Evolutionary conservation across 2,888 invertebrate genomes (phyloP), one percentile per base, ranked within the genome.

Genomic region (Dione vanillae): DNA sequence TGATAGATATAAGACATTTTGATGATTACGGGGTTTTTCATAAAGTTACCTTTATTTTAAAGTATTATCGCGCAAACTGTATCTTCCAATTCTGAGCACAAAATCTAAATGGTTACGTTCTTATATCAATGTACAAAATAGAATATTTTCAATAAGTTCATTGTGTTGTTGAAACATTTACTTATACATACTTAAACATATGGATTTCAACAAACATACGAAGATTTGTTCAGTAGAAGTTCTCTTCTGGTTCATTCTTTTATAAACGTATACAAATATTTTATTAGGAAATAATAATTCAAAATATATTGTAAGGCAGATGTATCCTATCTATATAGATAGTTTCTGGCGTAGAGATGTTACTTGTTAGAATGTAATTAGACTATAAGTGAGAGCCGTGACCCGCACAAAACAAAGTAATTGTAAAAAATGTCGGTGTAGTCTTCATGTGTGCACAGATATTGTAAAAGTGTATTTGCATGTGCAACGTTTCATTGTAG

Each of bases 401-500:
- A 40, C 37, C 49, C 64, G 64, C 64, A 64, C 64, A 51, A 64
- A 64, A 40, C 27, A 20, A 10, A 14, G 11, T 45, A 43, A n/a
- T 11, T 35, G 61, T 61, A 61, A 61, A 45, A 14, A 27, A 43
- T 10, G 10, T 61, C 49, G 37, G 1, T 49, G n/a, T 27, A 45
- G 5, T 12, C 5, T 19, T 49, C 16, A 37, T 51, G 11, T 10
- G 10, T 64, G 5, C 40, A 14, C 14, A 20, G 19, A 40, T 8
- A 19, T 27, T 27, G 5, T 27, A 27, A 11, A 37, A 5, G 8
- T 47, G 16, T 47, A 16, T 47, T 47, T 47, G 16, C 16, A 47
- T 16, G 8, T 27, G 27, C 27, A 27, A 27, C 27, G 27, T 47
- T 47, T 16, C 16, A 16, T 47, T 47, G 16, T 11, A 5, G 1